phyloP scores from a whole-genome alignment of 2,113 vertebrate species.

The Equus quagga region DNA sequence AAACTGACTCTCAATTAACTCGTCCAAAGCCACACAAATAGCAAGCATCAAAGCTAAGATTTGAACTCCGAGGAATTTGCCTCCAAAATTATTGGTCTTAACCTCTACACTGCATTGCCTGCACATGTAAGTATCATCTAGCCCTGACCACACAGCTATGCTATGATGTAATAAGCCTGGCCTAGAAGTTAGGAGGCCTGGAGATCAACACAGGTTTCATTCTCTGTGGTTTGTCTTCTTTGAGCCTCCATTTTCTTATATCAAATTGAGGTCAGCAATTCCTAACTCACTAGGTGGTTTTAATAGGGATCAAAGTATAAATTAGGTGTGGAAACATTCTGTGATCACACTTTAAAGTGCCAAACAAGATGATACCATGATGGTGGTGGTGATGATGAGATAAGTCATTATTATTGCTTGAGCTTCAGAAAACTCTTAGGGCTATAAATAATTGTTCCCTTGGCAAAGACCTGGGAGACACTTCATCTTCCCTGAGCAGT shows the following conservation, averaged over 20 bases:
- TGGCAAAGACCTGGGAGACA: neutral
- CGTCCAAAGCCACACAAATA: neutral
- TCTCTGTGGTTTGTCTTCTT: neutral
- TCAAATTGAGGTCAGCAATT: neutral
- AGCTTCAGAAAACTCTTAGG: slow-evolving; percentile 39
- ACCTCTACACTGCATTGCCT: neutral
- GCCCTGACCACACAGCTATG: neutral
- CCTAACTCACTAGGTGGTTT: neutral
- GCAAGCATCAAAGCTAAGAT: neutral
- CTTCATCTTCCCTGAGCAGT: neutral
- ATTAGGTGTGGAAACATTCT: neutral
- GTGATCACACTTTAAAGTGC: neutral
- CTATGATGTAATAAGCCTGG: neutral
- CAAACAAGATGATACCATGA: neutral
- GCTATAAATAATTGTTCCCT: neutral
- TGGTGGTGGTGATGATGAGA: neutral
- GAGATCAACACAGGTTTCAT: neutral
- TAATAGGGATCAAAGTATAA: slow-evolving; percentile 32
- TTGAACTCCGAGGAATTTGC: neutral
- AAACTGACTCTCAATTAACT: neutral
- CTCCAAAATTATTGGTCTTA: neutral
- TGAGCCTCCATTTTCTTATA: neutral
- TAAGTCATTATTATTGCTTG: neutral
- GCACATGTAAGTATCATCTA: neutral
- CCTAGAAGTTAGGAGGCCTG: neutral